Conservation (phyloP, 64 coral and sea anemone genomes). For the Pocillopora damicornis region DNA sequence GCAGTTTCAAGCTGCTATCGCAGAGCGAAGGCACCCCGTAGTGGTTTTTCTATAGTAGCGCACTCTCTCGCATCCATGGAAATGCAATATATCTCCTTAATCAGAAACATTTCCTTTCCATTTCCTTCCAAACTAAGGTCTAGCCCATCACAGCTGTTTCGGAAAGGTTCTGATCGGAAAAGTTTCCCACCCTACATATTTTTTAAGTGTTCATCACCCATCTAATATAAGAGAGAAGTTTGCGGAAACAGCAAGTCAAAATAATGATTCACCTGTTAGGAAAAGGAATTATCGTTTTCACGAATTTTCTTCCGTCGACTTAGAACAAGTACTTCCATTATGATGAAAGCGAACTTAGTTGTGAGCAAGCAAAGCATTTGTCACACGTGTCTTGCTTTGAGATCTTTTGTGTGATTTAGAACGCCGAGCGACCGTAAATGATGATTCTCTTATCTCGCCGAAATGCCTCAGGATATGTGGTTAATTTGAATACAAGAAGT, state of each 20-base stretch:
- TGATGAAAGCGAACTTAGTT: not conserved
- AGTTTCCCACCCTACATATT: conserved; percentile 40
- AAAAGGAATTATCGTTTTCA: not conserved
- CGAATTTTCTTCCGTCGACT: not conserved
- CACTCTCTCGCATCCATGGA: conserved; percentile 27
- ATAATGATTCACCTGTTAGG: conserved; percentile 35
- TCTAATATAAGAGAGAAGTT: conserved; percentile 21
- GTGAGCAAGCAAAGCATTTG: not conserved
- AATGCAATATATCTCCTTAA: conserved; percentile 40
- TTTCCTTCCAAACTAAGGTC: conserved; percentile 19
- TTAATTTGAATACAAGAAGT: conserved; percentile 71
- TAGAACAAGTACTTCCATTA: not conserved
- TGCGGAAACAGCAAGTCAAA: conserved; percentile 42
- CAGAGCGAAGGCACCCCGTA: not conserved
- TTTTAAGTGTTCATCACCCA: conserved; percentile 40
- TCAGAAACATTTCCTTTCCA: conserved; percentile 42
- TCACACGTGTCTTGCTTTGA: conserved; percentile 40
- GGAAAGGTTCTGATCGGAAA: conserved; percentile 14
- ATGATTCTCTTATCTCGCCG: conserved; percentile 69
- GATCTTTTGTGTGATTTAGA: conserved; percentile 40
- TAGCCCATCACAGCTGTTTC: conserved; percentile 42
- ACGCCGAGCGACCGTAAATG: conserved; percentile 44
- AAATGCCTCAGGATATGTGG: conserved; percentile 90
- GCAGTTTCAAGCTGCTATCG: not conserved
- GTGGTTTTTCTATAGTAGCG: not conserved